Percentiles rank a stretch among this genome's conserved stretches.
Conservation (phyloP, 1,140 invertebrate species). For the Heliothis virescens region DNA sequence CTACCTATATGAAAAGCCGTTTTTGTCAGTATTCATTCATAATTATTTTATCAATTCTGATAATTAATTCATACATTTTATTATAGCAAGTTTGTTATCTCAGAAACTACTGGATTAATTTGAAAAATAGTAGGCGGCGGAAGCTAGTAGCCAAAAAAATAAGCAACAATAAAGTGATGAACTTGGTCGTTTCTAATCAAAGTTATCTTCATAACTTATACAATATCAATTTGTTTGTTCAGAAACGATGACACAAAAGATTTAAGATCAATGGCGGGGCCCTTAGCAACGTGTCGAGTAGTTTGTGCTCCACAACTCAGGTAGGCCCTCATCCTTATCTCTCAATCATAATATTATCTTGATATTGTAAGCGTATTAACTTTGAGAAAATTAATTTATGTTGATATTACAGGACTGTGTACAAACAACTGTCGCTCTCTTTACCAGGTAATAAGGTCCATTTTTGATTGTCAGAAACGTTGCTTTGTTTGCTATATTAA, state of each 20-base stretch:
- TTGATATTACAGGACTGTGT: slow-evolving; percentile 66
- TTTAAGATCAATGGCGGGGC: slow-evolving; percentile 61
- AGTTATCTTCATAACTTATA: too few relatives aligned
- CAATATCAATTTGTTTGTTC: slow-evolving; percentile 25
- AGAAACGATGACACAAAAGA: slow-evolving; percentile 71
- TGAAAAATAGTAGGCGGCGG: too few relatives aligned
- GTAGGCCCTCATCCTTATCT: slow-evolving; percentile 53
- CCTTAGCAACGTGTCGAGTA: slow-evolving; percentile 69
- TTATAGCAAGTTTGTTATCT: too few relatives aligned
- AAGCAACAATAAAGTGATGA: too few relatives aligned
- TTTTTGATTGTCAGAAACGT: background rate
- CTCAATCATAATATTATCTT: background rate
- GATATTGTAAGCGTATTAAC: background rate
- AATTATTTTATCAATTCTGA: too few relatives aligned
- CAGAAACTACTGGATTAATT: too few relatives aligned
- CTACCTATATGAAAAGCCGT: too few relatives aligned
- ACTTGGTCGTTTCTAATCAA: too few relatives aligned
- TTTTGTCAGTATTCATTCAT: too few relatives aligned
- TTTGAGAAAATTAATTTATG: background rate
- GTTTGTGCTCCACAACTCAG: slow-evolving; percentile 73
- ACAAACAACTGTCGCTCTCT: slow-evolving; percentile 66
- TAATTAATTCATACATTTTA: too few relatives aligned
- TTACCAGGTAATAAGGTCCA: slow-evolving; percentile 51
- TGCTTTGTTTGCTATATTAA: background rate
- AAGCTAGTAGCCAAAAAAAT: too few relatives aligned